Base-by-base conservation (phyloP, 2,888 invertebrate species). In the Lochmaea crataegi region DNA sequence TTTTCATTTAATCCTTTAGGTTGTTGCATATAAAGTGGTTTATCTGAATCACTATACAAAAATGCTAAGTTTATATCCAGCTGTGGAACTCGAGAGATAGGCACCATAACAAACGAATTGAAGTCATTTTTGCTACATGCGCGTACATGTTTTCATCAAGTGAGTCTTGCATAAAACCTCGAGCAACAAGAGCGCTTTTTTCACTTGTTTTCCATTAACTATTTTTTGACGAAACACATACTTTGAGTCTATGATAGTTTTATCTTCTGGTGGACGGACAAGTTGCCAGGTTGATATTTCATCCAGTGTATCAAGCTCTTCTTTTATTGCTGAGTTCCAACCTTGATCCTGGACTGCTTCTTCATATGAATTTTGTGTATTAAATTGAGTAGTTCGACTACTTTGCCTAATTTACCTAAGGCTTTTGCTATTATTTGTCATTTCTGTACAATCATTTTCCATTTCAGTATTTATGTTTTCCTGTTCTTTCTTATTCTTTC, bases 111-210 rank as follows among this genome's bases (percentile, higher is more conserved):
- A 76, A 53, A 67, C 76, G 67, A 45, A 77, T 64, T 22, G 74
- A 75, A 18, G 63, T 65, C 75, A 77, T 78, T 68, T 70, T 32
- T 10, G 76, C 73, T 16, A 76, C 75, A 61, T 76, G 76, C 61
- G 78, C 69, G 32, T 66, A 53, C 10, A 69, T 68, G 56, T 75
- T 69, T 22, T 74, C 66, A 72, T 58, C 51, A 38, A 70, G n/a
- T n/a, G 26, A 14, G 65, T 53, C 45, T 61, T 77, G 75, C 48
- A 74, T 41, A 71, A 75, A 78, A 65, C 75, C 75, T 57, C 75
- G 68, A 45, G 71, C 76, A 61, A 74, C 75, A 67, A 75, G 65
- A 22, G 22, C 22, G 22, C 22, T 22, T 22, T 22, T 22, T 22
- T 41, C 71, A 48, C n/a, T 70, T 70, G 48, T 75, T 75, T 48